Evolutionary conservation across 2,888 invertebrate species (phyloP).

Genomic region (Megalurothrips usitatus): DNA sequence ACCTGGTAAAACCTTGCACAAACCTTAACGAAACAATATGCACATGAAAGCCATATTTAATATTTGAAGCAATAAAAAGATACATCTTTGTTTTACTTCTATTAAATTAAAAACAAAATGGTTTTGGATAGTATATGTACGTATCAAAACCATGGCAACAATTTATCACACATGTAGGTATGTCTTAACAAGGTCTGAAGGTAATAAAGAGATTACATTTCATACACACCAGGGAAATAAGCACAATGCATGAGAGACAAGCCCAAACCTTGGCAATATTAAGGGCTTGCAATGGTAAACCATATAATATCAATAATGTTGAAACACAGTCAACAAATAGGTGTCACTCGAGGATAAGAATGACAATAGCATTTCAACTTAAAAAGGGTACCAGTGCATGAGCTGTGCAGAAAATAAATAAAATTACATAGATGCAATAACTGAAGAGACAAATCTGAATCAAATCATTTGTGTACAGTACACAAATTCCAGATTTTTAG

Average conservation of each 20-base stretch:
- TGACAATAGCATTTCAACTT: too few species aligned
- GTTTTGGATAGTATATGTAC: not conserved
- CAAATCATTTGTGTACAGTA: too few species aligned
- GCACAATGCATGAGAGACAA: too few species aligned
- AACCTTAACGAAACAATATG: not conserved
- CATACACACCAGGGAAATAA: too few species aligned
- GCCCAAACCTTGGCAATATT: not conserved
- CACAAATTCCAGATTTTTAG: too few species aligned
- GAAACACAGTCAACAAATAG: too few species aligned
- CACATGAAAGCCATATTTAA: not conserved
- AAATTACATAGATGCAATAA: too few species aligned
- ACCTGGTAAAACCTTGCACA: not conserved
- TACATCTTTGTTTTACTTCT: not conserved
- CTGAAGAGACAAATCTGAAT: too few species aligned
- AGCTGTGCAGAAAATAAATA: too few species aligned
- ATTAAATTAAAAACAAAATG: not conserved
- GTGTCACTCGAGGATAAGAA: too few species aligned
- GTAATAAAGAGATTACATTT: not conserved
- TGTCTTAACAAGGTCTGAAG: not conserved
- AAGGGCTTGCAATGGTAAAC: not conserved
- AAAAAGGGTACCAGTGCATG: too few species aligned
- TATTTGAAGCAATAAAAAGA: not conserved
- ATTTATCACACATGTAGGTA: slow-evolving; percentile 2
- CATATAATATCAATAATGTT: too few species aligned
- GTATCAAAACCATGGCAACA: slow-evolving; percentile 2